These are phyloP conservation scores for Cirrhinus mrigala DNA, from an alignment of 2,797 vertebrate genomes.

Conservation along the genomic window DNA sequence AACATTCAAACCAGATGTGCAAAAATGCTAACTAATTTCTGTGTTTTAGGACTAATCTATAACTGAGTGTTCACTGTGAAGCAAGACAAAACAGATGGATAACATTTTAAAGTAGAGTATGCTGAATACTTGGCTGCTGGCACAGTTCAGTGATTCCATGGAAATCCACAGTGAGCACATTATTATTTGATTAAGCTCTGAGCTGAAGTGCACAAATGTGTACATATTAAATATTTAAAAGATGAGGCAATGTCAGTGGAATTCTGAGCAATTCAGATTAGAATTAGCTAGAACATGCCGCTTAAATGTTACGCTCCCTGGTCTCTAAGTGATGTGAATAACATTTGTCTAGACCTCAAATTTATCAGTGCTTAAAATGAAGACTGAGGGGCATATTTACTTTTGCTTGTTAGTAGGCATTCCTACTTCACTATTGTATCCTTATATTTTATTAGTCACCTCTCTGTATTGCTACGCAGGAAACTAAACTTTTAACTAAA, in stretches of 20 bases:
- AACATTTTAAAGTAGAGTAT: not conserved
- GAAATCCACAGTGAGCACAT: conserved; percentile 17
- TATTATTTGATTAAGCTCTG: conserved; percentile 49
- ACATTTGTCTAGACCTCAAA: not conserved
- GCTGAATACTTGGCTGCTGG: not conserved
- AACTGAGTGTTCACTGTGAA: not conserved
- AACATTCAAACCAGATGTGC: not conserved
- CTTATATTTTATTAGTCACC: not conserved
- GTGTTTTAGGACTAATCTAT: not conserved
- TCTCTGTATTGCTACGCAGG: not conserved
- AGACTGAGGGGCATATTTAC: not conserved
- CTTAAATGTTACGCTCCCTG: not conserved
- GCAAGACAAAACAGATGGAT: not conserved
- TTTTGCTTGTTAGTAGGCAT: not conserved
- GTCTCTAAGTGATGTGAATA: not conserved
- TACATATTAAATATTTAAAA: conserved; percentile 48
- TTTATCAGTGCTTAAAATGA: not conserved
- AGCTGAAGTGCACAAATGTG: conserved; percentile 48
- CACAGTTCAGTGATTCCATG: not conserved
- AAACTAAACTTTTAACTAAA: not conserved
- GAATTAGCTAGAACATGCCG: not conserved
- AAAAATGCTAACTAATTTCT: not conserved
- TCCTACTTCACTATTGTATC: not conserved
- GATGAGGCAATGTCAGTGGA: conserved; percentile 21
- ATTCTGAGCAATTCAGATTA: conserved; percentile 23